Evolutionary conservation across 2,113 vertebrate species (phyloP), one percentile per base, ranked within the genome.

Genomic region (Psittacula cyanocephala): DNA sequence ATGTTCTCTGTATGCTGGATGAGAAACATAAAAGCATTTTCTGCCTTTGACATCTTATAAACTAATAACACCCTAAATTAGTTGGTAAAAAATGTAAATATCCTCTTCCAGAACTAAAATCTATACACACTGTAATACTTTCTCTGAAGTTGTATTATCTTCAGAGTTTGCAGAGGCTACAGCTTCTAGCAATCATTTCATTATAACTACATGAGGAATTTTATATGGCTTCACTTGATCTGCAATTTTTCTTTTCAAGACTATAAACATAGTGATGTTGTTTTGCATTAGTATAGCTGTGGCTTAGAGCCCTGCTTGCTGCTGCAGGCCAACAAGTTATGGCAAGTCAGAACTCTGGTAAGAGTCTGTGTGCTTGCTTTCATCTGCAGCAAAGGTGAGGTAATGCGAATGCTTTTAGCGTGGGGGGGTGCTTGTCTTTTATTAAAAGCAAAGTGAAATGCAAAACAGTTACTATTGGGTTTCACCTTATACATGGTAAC

Each of bases 261-360:
- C 77, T 81, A 23, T 69, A 91, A 92, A 79, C 46, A 37, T 39
- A 12, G 29, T 62, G 33, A 71, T 57, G 31, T 79, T 93, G 89
- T 76, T 91, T 88, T 79, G 72, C 64, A 49, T 75, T 46, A 65
- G 77, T 17, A 8, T 37, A 84, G 72, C 63, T 53, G 5, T 67
- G 72, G 80, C 62, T 92, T 84, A 71, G 18, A 89, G 67, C 65
- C 52, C 88, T 87, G 68, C 89, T 83, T 83, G 44, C 80, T 94
- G 60, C 93, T 92, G 77, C 81, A 89, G 83, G 65, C 86, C 65
- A 78, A 13, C 92, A 86, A 85, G 96, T 92, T 79, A 31, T 1
- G 2, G 78, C 93, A 96, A 91, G 96, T 89, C 57, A 60, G 64
- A 86, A 43, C 75, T 90, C 71, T 86, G 60, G 19, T 88, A 49